Percentiles rank a stretch among this genome's conserved stretches.
Conservation (phyloP, 2,888 invertebrate genomes). For the Euzetes globulus region DNA sequence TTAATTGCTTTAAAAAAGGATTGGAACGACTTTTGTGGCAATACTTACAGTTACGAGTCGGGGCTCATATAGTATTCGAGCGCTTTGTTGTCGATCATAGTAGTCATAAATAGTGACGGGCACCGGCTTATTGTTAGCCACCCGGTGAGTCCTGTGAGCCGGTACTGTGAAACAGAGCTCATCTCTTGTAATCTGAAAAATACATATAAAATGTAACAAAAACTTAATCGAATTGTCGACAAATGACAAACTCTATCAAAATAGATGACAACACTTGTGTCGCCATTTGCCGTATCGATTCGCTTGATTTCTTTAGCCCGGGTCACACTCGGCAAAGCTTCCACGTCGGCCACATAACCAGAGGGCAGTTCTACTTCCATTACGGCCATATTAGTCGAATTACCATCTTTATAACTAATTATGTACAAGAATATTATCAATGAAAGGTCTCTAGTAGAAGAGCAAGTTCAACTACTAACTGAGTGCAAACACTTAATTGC, state of each 20-base stretch:
- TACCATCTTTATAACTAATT: slow-evolving; percentile 41
- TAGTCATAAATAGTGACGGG: slow-evolving; percentile 43
- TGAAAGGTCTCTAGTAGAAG: background rate
- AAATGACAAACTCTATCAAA: slow-evolving; percentile 58
- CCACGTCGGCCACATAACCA: slow-evolving; percentile 73
- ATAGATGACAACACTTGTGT: slow-evolving; percentile 61
- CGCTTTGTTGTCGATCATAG: slow-evolving; percentile 41
- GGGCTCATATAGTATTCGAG: slow-evolving; percentile 42
- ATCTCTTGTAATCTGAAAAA: slow-evolving; percentile 35
- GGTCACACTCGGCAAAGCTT: slow-evolving; percentile 52
- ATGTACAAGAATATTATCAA: too few relatives aligned
- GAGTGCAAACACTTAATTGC: slow-evolving; percentile 66
- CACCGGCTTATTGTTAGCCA: slow-evolving; percentile 42
- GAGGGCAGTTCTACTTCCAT: slow-evolving; percentile 83
- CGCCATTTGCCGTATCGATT: slow-evolving; percentile 61
- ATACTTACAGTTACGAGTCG: slow-evolving; percentile 35
- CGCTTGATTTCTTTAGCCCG: slow-evolving; percentile 52
- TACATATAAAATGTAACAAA: background rate
- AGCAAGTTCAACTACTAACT: slow-evolving; percentile 42
- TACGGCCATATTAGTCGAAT: slow-evolving; percentile 75
- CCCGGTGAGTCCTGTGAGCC: slow-evolving; percentile 42
- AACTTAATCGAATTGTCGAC: background rate
- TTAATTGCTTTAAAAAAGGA: background rate
- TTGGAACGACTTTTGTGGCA: background rate
- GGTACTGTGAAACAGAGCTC: slow-evolving; percentile 42